Base-by-base conservation (phyloP, 2,797 vertebrate species). In the Peromyscus nudipes region DNA sequence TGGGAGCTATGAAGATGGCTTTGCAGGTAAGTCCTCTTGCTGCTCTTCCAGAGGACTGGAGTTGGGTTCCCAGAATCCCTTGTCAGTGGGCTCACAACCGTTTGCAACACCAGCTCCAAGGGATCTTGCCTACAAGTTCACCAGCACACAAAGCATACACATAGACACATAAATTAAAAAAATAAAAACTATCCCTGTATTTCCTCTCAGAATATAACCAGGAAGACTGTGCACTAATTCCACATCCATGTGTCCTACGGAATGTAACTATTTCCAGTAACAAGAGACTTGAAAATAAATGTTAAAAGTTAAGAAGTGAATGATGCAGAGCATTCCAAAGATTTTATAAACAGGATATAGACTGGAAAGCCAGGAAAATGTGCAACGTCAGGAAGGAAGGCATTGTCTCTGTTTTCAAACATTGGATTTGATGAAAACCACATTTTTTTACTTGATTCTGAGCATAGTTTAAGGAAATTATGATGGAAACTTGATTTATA, bases 381-480 rank as follows among this genome's bases (percentile, higher is more conserved):
- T 1, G 13, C 25, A 46, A 77, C 65, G 67, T 93, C 65, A 85
- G 40, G 82, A 94, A 94, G 67, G 57, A 94, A 89, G 27, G 21
- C 16, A 67, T 71, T 77, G 60, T 95, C n/a, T 87, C 6, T 92
- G 25, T 76, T 94, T 84, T 87, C 85, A 80, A 62, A 75, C 37
- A 77, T 62, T 62, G 31, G 73, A 71, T 76, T 91, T 57, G 75
- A 43, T 88, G 64, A 86, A 91, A 94, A 82, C 29, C 79, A 79
- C 29, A 25, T 71, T 43, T 55, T 73, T 60, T 57, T 64, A 27
- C 31, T 73, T 89, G 19, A 43, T 89, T 46, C 77, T 95, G 52
- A 89, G 69, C 87, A 81, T 88, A 84, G 37, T 84, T 94, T 95
- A 46, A 52, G 27, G 65, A 88, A 94, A 23, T 83, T 23, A 79